phyloP scores from a whole-genome alignment of 2,888 invertebrate species.

The Mayetiola destructor region DNA sequence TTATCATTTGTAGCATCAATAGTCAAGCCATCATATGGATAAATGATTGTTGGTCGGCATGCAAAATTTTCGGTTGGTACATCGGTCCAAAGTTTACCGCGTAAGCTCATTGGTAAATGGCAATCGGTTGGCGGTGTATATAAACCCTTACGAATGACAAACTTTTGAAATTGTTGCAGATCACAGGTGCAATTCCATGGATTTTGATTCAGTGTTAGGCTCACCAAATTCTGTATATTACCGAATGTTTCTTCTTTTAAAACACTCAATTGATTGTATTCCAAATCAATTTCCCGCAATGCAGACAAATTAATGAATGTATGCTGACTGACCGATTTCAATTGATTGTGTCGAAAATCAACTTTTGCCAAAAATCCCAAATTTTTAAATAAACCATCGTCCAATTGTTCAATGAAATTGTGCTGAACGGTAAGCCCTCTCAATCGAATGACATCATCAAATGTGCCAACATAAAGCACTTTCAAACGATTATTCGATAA shows the following conservation, averaged over 20 bases:
- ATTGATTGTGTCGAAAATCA: slow-evolving; percentile 58
- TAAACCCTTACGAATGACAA: slow-evolving; percentile 55
- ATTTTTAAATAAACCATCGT: slow-evolving; percentile 61
- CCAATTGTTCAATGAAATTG: slow-evolving; percentile 58
- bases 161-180: slow-evolving; percentile 62
- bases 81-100: slow-evolving; percentile 58
- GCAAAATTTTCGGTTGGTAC: slow-evolving; percentile 60
- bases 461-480: slow-evolving; percentile 51
- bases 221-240: slow-evolving; percentile 49
- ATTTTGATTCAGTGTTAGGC: slow-evolving; percentile 63
- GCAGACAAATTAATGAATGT: slow-evolving; percentile 56
- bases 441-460: slow-evolving; percentile 53
- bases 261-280: slow-evolving; percentile 57
- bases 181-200: slow-evolving; percentile 84
- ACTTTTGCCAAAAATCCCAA: slow-evolving; percentile 60
- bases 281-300: slow-evolving; percentile 52
- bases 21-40: slow-evolving; percentile 41
- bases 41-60: slow-evolving; percentile 61
- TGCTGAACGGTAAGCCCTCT: slow-evolving; percentile 57
- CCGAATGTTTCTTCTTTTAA: slow-evolving; percentile 51
- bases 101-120: slow-evolving; percentile 50
- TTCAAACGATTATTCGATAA: slow-evolving; percentile 58
- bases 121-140: slow-evolving; percentile 63
- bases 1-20: slow-evolving; percentile 49
- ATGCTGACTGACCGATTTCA: slow-evolving; percentile 51